These are phyloP conservation scores for Anhinga rufa DNA, from an alignment of 2,113 vertebrate species.

Conservation along the genomic window DNA sequence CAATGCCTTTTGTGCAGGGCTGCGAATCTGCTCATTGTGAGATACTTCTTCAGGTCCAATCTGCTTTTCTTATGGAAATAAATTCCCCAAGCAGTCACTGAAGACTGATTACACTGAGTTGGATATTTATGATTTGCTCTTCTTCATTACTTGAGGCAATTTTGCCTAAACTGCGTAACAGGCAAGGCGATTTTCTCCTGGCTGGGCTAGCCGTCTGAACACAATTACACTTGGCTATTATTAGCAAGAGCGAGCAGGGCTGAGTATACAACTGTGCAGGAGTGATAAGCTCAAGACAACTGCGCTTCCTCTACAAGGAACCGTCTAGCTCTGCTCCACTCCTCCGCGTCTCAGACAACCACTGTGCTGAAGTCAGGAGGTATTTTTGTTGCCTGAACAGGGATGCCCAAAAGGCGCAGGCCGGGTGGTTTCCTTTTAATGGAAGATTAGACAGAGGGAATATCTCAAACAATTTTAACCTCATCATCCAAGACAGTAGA, in stretches of 20 bases:
- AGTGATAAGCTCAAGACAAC: not conserved
- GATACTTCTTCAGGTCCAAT: not conserved
- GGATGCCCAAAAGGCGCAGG: not conserved
- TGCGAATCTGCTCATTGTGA: fast-evolving
- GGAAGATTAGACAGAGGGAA: not conserved
- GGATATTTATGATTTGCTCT: not conserved
- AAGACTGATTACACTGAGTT: not conserved
- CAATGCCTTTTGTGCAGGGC: not conserved
- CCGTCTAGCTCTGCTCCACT: not conserved
- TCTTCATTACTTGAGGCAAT: not conserved
- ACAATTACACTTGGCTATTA: not conserved
- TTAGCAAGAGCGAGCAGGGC: not conserved
- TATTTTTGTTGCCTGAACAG: not conserved
- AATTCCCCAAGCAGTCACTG: not conserved
- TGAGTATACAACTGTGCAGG: not conserved
- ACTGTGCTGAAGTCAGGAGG: not conserved
- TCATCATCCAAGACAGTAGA: not conserved
- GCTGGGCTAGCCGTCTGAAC: not conserved
- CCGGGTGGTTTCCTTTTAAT: not conserved
- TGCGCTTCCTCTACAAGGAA: not conserved
- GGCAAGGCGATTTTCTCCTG: not conserved
- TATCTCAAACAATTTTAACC: not conserved
- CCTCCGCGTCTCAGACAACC: not conserved
- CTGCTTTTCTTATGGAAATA: not conserved
- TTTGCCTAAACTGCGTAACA: not conserved